These are phyloP conservation scores for Drosophila emarginata DNA, from an alignment of 2,888 invertebrate species.

Conservation along the genomic window DNA sequence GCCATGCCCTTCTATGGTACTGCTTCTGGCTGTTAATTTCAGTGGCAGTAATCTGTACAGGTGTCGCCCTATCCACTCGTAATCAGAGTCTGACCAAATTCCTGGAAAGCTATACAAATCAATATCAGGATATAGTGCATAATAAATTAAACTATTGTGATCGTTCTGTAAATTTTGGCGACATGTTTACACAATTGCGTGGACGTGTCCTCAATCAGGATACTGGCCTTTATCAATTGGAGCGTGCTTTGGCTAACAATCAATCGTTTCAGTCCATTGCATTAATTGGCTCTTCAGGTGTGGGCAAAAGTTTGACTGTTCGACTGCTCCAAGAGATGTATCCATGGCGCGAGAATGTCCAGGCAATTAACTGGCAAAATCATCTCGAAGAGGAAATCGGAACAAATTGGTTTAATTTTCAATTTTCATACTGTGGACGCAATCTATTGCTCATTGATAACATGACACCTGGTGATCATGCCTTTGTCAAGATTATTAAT, in stretches of 20 bases:
- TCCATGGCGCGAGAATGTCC: conserved; percentile 79
- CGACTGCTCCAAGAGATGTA: conserved; percentile 64
- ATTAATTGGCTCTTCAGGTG: conserved; percentile 73
- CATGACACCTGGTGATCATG: conserved; percentile 58
- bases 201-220: conserved; percentile 61
- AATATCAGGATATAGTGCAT: conserved; percentile 75
- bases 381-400: conserved; percentile 9
- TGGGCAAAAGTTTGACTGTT: conserved; percentile 78
- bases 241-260: conserved; percentile 53
- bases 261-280: conserved; percentile 64
- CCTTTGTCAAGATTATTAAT: conserved; percentile 63
- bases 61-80: not conserved
- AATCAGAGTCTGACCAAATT: conserved; percentile 20
- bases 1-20: not conserved
- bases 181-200: conserved; percentile 53
- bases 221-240: conserved; percentile 62
- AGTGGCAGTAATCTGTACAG: not conserved
- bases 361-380: conserved; percentile 70
- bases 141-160: conserved; percentile 76
- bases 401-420: conserved; percentile 40
- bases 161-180: conserved; percentile 37
- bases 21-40: not conserved
- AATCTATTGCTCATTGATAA: conserved; percentile 80
- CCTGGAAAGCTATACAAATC: conserved; percentile 52
- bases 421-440: conserved; percentile 75